Percentiles rank a stretch among this genome's conserved stretches.
phyloP scores from a whole-genome alignment of 2,113 vertebrate genomes.

The Eptesicus fuscus region DNA sequence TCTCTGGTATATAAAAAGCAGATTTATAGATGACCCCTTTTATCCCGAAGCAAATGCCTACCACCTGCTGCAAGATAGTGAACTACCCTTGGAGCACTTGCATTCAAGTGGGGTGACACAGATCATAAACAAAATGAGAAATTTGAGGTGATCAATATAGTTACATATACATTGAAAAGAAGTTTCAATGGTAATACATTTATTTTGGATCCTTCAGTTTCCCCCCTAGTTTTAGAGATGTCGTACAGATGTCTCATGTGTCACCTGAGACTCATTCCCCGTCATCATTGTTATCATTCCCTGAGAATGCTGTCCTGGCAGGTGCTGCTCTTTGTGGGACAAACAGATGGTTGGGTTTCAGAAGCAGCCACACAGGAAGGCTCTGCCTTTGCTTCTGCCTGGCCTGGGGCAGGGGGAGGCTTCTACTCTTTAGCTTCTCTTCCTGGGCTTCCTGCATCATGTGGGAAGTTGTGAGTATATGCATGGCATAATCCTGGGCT shows the following conservation, averaged over 20 bases:
- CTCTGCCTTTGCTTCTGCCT: not conserved
- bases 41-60: not conserved
- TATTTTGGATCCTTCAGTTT: not conserved
- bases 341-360: too few relatives aligned
- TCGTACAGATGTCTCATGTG: not conserved
- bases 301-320: not conserved
- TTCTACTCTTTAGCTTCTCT: not conserved
- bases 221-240: not conserved
- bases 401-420: rapidly evolving
- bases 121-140: not conserved
- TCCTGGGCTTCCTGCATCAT: not conserved
- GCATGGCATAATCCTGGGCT: not conserved
- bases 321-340: not conserved
- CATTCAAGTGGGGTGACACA: not conserved
- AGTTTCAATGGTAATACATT: not conserved
- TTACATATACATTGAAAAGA: not conserved
- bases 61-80: not conserved
- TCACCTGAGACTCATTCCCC: not conserved
- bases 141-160: not conserved
- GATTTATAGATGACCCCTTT: not conserved
- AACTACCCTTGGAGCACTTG: not conserved
- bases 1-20: not conserved
- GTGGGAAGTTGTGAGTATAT: not conserved
- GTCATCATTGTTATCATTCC: too few relatives aligned
- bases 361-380: too few relatives aligned